Evolutionary conservation across 1,140 invertebrate genomes (phyloP).

Genomic region (Dendroctonus valens): DNA sequence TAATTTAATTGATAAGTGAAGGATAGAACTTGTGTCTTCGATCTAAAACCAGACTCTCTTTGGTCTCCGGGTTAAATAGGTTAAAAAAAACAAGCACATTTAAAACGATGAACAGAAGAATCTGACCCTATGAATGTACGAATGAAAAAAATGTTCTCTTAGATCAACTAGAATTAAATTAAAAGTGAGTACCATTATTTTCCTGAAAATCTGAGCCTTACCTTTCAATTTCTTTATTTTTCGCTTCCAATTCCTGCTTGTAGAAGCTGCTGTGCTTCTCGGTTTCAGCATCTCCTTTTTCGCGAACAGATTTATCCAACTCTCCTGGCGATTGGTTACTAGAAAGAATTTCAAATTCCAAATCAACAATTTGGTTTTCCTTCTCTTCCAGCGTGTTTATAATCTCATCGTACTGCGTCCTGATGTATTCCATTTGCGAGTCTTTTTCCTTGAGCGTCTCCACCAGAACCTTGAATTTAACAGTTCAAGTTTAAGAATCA

Average conservation of each 20-base stretch:
- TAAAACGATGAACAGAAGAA: no score
- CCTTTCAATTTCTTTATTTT: conserved; percentile 58
- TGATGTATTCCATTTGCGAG: conserved; percentile 41
- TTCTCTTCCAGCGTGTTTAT: conserved; percentile 41
- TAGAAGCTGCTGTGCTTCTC: conserved; percentile 42
- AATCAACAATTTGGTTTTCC: conserved; percentile 46
- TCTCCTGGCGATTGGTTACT: conserved; percentile 5
- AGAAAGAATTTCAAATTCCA: conserved; percentile 45
- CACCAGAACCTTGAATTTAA: conserved; percentile 39
- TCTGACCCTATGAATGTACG: no score
- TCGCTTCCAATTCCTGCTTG: conserved; percentile 51
- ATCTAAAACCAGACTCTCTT: no score
- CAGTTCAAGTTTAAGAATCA: no score
- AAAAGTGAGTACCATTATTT: neutral
- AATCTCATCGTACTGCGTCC: conserved; percentile 39
- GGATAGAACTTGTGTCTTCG: no score
- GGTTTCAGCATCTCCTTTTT: conserved; percentile 38
- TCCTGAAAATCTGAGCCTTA: neutral
- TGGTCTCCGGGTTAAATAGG: no score
- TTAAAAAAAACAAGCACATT: no score
- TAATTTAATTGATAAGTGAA: no score
- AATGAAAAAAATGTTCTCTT: no score
- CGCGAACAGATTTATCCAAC: conserved; percentile 12
- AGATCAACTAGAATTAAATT: no score
- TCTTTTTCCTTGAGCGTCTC: conserved; percentile 46